Percentiles rank a stretch among this genome's conserved stretches.
Conservation (phyloP, 2,888 invertebrate genomes). For the Candidula unifasciata region DNA sequence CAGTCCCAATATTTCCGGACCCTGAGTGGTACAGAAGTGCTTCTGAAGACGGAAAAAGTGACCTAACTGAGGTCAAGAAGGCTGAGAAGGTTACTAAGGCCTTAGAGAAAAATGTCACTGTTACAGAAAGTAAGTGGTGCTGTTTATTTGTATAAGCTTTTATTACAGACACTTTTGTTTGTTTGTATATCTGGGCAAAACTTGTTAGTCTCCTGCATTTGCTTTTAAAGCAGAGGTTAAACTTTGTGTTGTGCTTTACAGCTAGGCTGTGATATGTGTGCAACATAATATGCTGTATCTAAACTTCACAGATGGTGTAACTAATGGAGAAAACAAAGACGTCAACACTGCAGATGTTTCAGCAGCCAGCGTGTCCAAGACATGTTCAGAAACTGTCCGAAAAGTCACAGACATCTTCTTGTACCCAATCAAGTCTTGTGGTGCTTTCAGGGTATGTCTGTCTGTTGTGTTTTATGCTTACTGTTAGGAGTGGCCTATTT, state of each 20-base stretch:
- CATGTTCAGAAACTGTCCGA: conserved; percentile 52
- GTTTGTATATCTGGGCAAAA: too few species aligned
- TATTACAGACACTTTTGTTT: background rate
- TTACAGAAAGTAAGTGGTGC: conserved; percentile 13
- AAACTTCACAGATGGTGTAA: conserved; percentile 1
- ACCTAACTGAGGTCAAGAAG: background rate
- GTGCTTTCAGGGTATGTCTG: conserved; percentile 81
- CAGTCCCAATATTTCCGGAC: conserved; percentile 43
- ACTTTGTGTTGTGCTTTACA: too few species aligned
- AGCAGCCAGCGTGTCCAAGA: conserved; percentile 41
- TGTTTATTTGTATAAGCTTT: background rate
- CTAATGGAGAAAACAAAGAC: background rate
- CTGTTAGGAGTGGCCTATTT: too few species aligned
- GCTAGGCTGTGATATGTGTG: too few species aligned
- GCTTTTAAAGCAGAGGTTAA: too few species aligned
- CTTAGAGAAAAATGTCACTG: background rate
- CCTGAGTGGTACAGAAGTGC: conserved; percentile 51
- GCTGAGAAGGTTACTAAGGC: background rate
- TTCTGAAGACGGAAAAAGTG: background rate
- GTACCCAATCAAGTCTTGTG: conserved; percentile 95
- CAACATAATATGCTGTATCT: too few species aligned
- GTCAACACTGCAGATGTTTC: background rate
- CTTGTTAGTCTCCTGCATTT: too few species aligned
- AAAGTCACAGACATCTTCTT: conserved; percentile 81
- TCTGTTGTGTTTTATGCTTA: background rate